Base-by-base conservation (phyloP, 2,888 invertebrate genomes). In the Andrena dorsata region DNA sequence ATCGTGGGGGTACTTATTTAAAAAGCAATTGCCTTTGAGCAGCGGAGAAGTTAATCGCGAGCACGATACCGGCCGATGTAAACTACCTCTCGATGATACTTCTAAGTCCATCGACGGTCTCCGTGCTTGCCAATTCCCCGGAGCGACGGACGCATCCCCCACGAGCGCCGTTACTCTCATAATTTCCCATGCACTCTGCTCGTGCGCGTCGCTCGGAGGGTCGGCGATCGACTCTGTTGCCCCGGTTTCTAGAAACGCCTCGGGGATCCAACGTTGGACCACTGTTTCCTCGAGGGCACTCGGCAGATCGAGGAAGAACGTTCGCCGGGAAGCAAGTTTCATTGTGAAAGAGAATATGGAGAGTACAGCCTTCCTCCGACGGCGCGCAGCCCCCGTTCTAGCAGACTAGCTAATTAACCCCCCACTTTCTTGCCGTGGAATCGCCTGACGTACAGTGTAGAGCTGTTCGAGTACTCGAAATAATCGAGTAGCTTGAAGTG, bases 21-120 rank as follows among this genome's bases (percentile, higher is more conserved):
- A 92, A 92, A 91, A 91, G 92, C 92, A 92, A 92, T 92, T 89
- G 89, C 89, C 86, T 88, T 83, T 68, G 71, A 87, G 86, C 77
- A 89, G 86, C 86, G 88, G 88, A 89, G 90, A 90, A 92, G 89
- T 90, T 91, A 91, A 92, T 92, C 91, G 89, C 88, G 88, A 87
- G 64, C 87, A 86, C 84, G 85, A 76, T 84, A 87, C 86, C 88
- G 84, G 84, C 76, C 84, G 89, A 90, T 91, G 91, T 89, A 89
- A 91, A 92, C 91, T 85, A 91, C 90, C 90, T 90, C 90, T 92
- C 91, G 91, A 92, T 91, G 91, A 90, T 91, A 80, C 92, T 90
- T 87, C 81, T 82, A 85, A 69, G 82, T 86, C 80, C 83, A 76
- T 77, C 86, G 88, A 88, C 83, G 86, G 23, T 8, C 83, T 76